A percentile compares a stretch with the other conserved stretches of the same genome.
Conservation (phyloP, 2,113 vertebrate species). For the Oostethus manadensis region DNA sequence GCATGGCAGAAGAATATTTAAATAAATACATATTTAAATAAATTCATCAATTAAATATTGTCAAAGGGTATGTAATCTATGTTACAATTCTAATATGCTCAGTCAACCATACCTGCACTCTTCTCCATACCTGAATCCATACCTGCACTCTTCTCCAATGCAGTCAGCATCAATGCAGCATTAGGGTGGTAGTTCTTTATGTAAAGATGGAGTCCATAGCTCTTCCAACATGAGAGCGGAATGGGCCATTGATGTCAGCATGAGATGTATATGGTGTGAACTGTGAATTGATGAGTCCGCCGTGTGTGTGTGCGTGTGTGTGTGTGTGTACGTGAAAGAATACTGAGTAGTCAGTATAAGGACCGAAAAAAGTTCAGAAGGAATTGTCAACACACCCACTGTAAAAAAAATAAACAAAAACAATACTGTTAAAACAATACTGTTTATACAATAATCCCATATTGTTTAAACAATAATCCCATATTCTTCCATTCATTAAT, state of each 20-base stretch:
- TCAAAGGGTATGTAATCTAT: too few relatives aligned
- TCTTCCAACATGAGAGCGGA: slow-evolving; percentile 17
- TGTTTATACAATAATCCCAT: too few relatives aligned
- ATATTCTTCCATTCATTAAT: slow-evolving; percentile 33
- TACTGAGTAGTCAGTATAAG: slow-evolving; percentile 6
- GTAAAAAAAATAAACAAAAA: slow-evolving; percentile 8
- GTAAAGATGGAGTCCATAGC: slow-evolving; percentile 7
- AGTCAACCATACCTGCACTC: background rate
- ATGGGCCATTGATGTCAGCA: slow-evolving; percentile 5
- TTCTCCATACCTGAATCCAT: background rate
- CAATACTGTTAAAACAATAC: too few relatives aligned
- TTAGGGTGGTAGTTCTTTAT: slow-evolving; percentile 2
- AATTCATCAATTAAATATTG: too few relatives aligned
- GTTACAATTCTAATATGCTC: background rate
- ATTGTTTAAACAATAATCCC: slow-evolving; percentile 15
- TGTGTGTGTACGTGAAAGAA: slow-evolving; percentile 7
- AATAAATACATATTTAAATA: too few relatives aligned
- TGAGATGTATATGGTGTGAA: slow-evolving; percentile 9
- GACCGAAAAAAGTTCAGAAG: slow-evolving; percentile 6
- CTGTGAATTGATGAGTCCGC: slow-evolving; percentile 21
- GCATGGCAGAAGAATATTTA: too few relatives aligned
- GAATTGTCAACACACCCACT: slow-evolving; percentile 31
- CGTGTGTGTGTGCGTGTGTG: background rate
- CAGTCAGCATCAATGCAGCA: slow-evolving; percentile 17
- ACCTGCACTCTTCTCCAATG: background rate